phyloP scores from a whole-genome alignment of 2,113 vertebrate genomes.

The Arenaria interpres region DNA sequence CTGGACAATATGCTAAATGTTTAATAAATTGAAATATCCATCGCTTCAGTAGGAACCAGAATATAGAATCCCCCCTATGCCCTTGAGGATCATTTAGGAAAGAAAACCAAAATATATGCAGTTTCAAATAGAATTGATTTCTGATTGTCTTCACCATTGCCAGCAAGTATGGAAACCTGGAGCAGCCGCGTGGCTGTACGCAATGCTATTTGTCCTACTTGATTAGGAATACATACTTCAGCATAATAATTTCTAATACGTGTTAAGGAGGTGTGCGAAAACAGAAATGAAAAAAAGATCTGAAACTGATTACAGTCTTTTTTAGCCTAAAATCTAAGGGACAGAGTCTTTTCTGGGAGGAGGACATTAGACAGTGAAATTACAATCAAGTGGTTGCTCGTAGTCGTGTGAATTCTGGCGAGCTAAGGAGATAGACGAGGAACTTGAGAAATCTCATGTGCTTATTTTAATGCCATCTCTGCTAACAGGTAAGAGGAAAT shows the following conservation, averaged over 20 bases:
- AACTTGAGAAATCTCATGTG: background rate
- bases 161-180: background rate
- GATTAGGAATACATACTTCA: background rate
- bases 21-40: background rate
- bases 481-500: background rate
- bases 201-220: background rate
- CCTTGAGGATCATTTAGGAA: background rate
- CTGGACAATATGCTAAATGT: background rate
- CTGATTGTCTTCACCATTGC: background rate
- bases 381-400: background rate
- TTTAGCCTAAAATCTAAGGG: background rate
- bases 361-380: background rate
- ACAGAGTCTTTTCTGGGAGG: background rate
- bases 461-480: background rate
- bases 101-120: background rate
- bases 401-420: background rate
- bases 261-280: background rate
- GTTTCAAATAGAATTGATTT: background rate
- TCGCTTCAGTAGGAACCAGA: background rate
- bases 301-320: background rate
- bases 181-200: fast-evolving
- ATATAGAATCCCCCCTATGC: background rate
- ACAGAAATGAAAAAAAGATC: background rate
- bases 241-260: background rate
- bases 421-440: background rate